These are phyloP conservation scores for Pogonocichla stellata DNA, from an alignment of 2,113 vertebrate species.

Conservation along the genomic window DNA sequence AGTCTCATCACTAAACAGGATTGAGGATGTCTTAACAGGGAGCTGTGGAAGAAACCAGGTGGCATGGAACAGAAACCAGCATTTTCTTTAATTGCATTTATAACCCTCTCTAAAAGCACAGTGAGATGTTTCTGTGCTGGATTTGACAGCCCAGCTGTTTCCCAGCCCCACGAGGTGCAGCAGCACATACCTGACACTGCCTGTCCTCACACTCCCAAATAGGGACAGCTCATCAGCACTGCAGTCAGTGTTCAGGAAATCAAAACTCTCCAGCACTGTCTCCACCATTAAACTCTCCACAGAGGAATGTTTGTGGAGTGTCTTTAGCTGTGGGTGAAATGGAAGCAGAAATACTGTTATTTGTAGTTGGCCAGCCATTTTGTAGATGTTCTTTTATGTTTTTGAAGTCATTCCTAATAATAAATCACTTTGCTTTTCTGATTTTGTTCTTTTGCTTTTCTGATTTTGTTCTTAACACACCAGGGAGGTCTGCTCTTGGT, in stretches of 20 bases:
- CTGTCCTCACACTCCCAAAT: conserved; percentile 79
- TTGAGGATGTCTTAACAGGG: background rate
- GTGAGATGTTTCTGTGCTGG: background rate
- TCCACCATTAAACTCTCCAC: conserved; percentile 88
- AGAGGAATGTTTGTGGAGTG: conserved; percentile 70
- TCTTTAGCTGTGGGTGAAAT: conserved; percentile 64
- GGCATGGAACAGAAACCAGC: background rate
- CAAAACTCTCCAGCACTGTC: conserved; percentile 90
- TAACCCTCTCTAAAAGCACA: background rate
- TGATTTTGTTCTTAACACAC: background rate
- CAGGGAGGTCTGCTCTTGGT: background rate
- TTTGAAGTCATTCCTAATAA: background rate
- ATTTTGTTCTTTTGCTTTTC: background rate
- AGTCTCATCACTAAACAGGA: background rate
- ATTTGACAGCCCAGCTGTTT: fast-evolving
- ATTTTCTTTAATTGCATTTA: background rate
- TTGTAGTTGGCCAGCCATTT: background rate
- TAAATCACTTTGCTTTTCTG: background rate
- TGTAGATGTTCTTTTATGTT: background rate
- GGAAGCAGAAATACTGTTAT: background rate
- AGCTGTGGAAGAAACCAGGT: background rate
- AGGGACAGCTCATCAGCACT: conserved; percentile 80
- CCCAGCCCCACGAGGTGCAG: background rate
- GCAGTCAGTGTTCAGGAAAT: conserved; percentile 87
- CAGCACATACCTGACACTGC: conserved; percentile 76